Evolutionary conservation across 2,797 vertebrate species (phyloP), one percentile per base, ranked within the genome.

Genomic region (Diplodus sargus): DNA sequence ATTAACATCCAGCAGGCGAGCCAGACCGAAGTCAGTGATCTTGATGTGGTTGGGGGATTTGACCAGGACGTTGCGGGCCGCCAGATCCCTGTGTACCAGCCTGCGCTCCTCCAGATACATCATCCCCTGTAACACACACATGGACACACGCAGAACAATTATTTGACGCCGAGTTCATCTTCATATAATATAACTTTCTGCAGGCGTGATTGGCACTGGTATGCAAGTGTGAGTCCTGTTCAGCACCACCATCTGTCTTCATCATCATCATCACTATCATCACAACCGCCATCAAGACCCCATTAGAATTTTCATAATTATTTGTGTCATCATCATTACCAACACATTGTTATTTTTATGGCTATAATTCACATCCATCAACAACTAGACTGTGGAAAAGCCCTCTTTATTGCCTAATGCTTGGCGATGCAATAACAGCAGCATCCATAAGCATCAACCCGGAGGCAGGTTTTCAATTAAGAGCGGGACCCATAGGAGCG

Each of bases 21-120:
- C 96, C 85, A 99, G 88, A 62, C 98, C 98, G 0, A 99, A 99
- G 92, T 99, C 98, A 0, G 98, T 99, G 94, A 99, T 99, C 95
- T 99, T 99, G 92, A 99, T 97, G 28, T 99, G 98, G 91, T 98
- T 99, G 77, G 98, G 97, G 5, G 98, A 99, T 88, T 99, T 99
- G 64, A 99, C 98, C 89, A 99, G 92, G 60, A 99, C 98, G 13
- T 99, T 99, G 1, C 98, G 94, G 15, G 98, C 98, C 23, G 98
- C 98, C 85, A 99, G 88, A 90, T 99, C 98, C 58, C 98, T 94
- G 92, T 99, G 98, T 59, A 99, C 98, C 34, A 99, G 94, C 51
- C 98, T 92, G 22, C 97, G 95, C 90, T 99, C 98, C 89, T 99
- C 98, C 74, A 99, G 93, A 90, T 99, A 99, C 98, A 99, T 98